Evolutionary conservation across 2,888 invertebrate species (phyloP).

Genomic region (Spilosoma lubricipeda): DNA sequence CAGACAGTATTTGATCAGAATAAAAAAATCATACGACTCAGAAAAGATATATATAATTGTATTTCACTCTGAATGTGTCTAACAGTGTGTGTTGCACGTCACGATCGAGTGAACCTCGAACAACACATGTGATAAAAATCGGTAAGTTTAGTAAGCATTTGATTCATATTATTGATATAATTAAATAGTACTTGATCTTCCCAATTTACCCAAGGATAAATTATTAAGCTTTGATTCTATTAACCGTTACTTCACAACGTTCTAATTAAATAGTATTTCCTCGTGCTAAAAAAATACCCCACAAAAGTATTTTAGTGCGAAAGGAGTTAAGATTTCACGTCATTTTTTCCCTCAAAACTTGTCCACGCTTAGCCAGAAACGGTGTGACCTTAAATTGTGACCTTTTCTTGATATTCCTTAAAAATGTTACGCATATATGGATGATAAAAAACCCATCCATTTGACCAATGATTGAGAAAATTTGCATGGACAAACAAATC

Average conservation of each 20-base stretch:
- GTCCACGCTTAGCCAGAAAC: neutral
- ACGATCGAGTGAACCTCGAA: neutral
- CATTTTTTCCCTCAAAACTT: neutral
- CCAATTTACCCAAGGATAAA: neutral
- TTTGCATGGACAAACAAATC: constrained; percentile 17
- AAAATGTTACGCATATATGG: constrained; percentile 1
- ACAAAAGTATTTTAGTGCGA: neutral
- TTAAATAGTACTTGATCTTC: neutral
- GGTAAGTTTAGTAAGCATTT: neutral
- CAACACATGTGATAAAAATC: no score
- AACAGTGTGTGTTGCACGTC: no score
- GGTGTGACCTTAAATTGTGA: neutral
- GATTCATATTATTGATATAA: neutral
- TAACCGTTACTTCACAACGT: neutral
- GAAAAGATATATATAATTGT: no score
- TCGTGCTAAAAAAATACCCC: neutral
- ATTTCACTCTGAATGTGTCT: no score
- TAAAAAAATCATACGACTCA: neutral
- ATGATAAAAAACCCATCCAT: constrained; percentile 3
- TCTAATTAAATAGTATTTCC: neutral
- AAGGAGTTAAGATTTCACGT: neutral
- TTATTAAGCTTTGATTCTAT: neutral
- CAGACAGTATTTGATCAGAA: neutral
- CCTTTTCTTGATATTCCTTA: neutral
- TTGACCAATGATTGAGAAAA: neutral